Conservation (phyloP, 2,888 invertebrate genomes). For the Zelleria hepariella region DNA sequence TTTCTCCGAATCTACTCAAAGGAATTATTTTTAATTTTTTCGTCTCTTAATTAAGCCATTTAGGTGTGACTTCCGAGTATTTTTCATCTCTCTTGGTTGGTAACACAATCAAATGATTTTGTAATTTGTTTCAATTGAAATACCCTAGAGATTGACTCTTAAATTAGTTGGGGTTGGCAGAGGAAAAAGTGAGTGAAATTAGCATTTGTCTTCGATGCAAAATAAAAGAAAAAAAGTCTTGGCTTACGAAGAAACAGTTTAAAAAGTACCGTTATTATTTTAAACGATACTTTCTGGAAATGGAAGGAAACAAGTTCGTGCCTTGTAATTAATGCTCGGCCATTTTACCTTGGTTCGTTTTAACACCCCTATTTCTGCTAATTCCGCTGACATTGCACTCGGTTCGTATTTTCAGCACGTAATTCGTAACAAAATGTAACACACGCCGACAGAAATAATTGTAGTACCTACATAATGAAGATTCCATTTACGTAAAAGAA, state of each 20-base stretch:
- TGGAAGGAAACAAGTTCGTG: background rate
- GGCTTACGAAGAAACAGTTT: background rate
- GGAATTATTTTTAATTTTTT: background rate
- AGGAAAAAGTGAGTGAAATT: background rate
- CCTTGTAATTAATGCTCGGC: background rate
- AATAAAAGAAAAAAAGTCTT: background rate
- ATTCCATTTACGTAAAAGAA: too few species aligned
- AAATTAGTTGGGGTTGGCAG: background rate
- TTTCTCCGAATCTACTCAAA: background rate
- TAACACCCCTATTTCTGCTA: background rate
- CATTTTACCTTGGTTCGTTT: background rate
- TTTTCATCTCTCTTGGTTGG: background rate
- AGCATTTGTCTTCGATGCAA: background rate
- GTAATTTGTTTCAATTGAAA: background rate
- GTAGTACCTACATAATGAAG: too few species aligned
- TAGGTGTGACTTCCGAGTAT: background rate
- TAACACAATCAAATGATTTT: background rate
- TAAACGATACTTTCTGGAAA: background rate
- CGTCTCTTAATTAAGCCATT: background rate
- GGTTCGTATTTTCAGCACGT: background rate
- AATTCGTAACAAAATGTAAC: background rate
- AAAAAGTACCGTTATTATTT: background rate
- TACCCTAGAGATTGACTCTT: background rate
- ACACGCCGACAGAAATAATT: background rate
- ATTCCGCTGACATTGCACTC: background rate